Base-by-base conservation (phyloP, 2,888 invertebrate genomes). In the Mimachlamys varia region DNA sequence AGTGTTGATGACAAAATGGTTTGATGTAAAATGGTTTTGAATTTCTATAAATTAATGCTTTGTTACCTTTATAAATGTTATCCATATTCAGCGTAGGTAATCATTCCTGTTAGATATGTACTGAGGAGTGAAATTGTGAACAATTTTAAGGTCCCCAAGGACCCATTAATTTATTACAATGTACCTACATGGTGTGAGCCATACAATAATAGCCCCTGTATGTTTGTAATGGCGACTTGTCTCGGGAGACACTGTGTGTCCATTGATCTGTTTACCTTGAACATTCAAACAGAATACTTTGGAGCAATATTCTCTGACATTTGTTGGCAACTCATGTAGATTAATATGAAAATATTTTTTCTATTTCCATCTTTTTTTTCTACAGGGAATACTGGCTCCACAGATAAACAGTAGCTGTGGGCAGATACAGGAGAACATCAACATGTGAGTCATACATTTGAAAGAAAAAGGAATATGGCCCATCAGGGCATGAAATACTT, bases 401-500 rank as follows among this genome's bases (percentile, higher is more conserved):
- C 19, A 88, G 17, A 58, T 50, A n/a, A 37, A 88, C 87, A 62
- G n/a, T n/a, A n/a, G 15, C 53, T 50, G 37, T 37, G 15, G 33
- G 38, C n/a, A 44, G 62, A 37, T 37, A 38, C 19, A 55, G 62
- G 17, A 38, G 38, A 38, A 19, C 19, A 58, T 15, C 88, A 49
- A 53, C 15, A 53, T 49, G 22, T 37, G 38, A 50, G 37, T 19
- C 44, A 87, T 22, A 58, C 37, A 19, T 89, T 22, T 22, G 58
- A 44, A n/a, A n/a, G 3, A 87, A 44, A 87, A 50, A 49, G 17
- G 19, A 49, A 27, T 62, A 88, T 37, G n/a, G 49, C 50, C 76
- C 89, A 33, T 76, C 13, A 76, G 76, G 76, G 76, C 49, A 88
- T 91, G 87, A 76, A 87, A 89, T n/a, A 15, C 12, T 33, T 50